phyloP scores from a whole-genome alignment of 2,113 vertebrate genomes.

The Crotalus helleri region DNA sequence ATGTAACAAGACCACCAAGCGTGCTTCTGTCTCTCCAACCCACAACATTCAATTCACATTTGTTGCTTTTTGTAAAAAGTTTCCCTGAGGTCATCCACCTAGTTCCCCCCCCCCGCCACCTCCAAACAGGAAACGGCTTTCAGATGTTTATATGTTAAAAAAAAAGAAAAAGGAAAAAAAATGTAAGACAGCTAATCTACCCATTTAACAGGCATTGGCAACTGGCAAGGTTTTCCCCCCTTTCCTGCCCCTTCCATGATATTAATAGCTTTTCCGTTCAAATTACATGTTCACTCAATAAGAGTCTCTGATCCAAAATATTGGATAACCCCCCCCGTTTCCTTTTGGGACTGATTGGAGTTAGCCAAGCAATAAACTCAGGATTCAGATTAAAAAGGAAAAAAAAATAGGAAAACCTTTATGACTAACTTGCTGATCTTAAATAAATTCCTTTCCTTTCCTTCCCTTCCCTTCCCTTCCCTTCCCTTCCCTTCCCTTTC shows the following conservation, averaged over 20 bases:
- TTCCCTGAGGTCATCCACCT: constrained; percentile 72
- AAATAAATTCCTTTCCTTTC: neutral
- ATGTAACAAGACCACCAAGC: constrained; percentile 86
- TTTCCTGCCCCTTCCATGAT: neutral
- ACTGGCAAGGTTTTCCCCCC: constrained; percentile 29
- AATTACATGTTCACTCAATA: constrained; percentile 16
- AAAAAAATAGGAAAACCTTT: neutral
- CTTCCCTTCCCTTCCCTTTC: neutral
- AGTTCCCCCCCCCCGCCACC: constrained; percentile 30
- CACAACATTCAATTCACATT: constrained; percentile 77
- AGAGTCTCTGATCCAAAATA: constrained; percentile 8
- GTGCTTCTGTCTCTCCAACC: constrained; percentile 49
- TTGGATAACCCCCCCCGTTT: accelerated
- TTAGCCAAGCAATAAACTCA: neutral
- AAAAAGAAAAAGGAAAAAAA: neutral
- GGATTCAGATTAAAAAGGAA: neutral
- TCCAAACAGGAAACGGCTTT: constrained; percentile 74
- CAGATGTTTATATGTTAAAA: constrained; percentile 74
- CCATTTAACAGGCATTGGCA: constrained; percentile 57
- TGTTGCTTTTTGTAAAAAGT: constrained; percentile 60
- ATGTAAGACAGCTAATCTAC: constrained; percentile 70
- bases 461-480: neutral
- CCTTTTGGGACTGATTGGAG: neutral
- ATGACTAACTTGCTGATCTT: neutral
- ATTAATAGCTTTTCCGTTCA: constrained; percentile 26